Evolutionary conservation across 2,797 vertebrate species (phyloP).

Genomic region (Enteromius argenteus): DNA sequence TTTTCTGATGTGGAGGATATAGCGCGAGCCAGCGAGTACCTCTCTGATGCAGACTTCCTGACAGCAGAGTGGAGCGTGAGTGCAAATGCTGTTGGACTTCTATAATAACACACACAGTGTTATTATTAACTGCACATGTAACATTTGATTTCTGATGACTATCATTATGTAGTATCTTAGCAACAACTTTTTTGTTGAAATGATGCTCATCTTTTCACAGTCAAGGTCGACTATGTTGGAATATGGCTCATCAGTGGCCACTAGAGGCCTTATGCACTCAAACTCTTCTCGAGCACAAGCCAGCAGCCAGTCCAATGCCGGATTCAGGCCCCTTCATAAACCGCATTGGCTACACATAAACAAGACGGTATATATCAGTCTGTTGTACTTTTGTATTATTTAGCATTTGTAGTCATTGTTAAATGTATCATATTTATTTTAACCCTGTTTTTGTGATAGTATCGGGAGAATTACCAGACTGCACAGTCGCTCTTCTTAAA

Average conservation of each 20-base stretch:
- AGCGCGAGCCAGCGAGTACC: constrained; percentile 88
- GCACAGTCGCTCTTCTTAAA: constrained; percentile 89
- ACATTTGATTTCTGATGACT: not conserved
- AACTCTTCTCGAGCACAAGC: constrained; percentile 84
- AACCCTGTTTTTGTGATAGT: constrained; percentile 70
- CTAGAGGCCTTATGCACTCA: constrained; percentile 91
- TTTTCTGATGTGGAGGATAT: constrained; percentile 89
- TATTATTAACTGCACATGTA: not conserved
- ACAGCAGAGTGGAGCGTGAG: constrained; percentile 91
- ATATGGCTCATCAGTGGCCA: constrained; percentile 88
- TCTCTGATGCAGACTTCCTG: constrained; percentile 90
- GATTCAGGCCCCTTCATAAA: constrained; percentile 95
- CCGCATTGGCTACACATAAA: constrained; percentile 90
- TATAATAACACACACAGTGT: not conserved
- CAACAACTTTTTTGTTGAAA: constrained; percentile 41
- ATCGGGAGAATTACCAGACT: constrained; percentile 87
- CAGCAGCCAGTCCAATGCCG: constrained; percentile 76
- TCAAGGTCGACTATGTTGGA: constrained; percentile 78
- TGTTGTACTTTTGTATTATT: not conserved
- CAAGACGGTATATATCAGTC: constrained; percentile 82
- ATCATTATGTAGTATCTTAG: constrained; percentile 4
- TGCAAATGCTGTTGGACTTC: constrained; percentile 27
- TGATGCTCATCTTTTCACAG: constrained; percentile 71
- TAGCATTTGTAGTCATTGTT: not conserved
- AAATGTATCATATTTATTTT: not conserved